Evolutionary conservation across 2,113 vertebrate genomes (phyloP).

Genomic region (Spermophilus dauricus): DNA sequence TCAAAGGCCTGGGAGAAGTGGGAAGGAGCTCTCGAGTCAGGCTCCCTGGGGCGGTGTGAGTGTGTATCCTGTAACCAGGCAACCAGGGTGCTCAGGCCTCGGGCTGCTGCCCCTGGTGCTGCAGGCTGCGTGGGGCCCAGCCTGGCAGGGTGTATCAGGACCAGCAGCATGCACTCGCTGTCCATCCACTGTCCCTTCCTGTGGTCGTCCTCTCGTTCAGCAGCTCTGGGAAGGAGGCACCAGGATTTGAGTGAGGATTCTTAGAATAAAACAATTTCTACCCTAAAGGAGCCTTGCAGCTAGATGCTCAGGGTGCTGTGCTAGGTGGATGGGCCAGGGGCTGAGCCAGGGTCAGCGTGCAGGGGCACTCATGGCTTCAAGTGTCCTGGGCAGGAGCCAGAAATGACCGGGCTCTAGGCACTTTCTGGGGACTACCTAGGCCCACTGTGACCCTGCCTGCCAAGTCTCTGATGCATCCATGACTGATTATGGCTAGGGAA

Average conservation of each 20-base stretch:
- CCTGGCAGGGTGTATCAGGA: background rate
- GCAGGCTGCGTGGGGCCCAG: background rate
- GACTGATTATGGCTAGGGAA: background rate
- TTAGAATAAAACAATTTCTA: background rate
- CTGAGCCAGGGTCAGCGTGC: background rate
- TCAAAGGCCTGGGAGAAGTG: conserved; percentile 74
- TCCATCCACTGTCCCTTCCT: background rate
- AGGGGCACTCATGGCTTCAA: background rate
- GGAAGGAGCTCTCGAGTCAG: conserved; percentile 69
- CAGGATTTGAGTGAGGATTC: background rate
- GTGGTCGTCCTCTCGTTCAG: conserved; percentile 6
- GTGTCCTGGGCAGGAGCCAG: background rate
- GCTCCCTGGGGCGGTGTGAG: conserved; percentile 70
- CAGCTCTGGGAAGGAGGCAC: background rate
- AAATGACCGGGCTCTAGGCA: background rate
- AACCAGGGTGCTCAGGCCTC: conserved; percentile 51
- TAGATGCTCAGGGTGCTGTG: background rate
- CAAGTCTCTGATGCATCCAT: background rate
- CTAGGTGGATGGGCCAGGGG: background rate
- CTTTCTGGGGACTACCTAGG: background rate
- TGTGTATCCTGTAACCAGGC: conserved; percentile 77
- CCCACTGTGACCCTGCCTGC: background rate
- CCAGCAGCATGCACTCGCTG: background rate
- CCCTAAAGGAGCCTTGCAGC: background rate
- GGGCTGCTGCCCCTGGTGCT: background rate